These are phyloP conservation scores for Pedionomus torquatus DNA, from an alignment of 2,113 vertebrate genomes.

Conservation along the genomic window DNA sequence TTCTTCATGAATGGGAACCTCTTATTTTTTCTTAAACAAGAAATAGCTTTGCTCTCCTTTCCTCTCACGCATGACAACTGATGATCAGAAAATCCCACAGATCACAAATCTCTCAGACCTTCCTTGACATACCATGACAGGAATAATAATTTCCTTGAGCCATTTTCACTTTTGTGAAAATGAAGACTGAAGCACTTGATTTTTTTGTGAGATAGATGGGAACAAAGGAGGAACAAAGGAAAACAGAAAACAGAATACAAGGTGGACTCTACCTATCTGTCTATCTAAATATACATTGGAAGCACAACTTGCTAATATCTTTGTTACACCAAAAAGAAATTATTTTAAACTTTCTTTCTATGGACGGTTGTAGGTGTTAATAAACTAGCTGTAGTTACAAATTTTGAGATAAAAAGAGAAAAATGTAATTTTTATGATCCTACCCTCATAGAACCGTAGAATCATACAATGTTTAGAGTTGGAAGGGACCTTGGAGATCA, in stretches of 20 bases:
- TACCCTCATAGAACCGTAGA: too few species aligned
- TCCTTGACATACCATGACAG: background rate
- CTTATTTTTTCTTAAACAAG: background rate
- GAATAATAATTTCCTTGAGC: background rate
- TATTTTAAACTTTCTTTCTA: background rate
- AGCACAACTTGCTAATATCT: background rate
- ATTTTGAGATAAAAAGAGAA: accelerated
- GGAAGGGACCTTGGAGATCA: too few species aligned
- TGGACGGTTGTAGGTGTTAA: background rate
- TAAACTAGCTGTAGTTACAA: background rate
- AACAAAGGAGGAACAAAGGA: background rate
- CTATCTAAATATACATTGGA: background rate
- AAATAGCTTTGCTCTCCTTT: background rate
- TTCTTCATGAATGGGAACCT: background rate
- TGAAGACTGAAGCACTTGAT: background rate
- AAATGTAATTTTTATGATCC: background rate
- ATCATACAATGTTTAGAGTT: too few species aligned
- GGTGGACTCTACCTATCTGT: too few species aligned
- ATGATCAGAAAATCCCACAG: background rate
- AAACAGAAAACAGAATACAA: background rate
- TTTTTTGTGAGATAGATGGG: background rate
- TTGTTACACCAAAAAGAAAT: background rate
- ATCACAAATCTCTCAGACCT: background rate
- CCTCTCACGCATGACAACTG: background rate
- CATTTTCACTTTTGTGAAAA: background rate